Base-by-base conservation (phyloP, 2,888 invertebrate species). In the Eupeodes latifasciatus region DNA sequence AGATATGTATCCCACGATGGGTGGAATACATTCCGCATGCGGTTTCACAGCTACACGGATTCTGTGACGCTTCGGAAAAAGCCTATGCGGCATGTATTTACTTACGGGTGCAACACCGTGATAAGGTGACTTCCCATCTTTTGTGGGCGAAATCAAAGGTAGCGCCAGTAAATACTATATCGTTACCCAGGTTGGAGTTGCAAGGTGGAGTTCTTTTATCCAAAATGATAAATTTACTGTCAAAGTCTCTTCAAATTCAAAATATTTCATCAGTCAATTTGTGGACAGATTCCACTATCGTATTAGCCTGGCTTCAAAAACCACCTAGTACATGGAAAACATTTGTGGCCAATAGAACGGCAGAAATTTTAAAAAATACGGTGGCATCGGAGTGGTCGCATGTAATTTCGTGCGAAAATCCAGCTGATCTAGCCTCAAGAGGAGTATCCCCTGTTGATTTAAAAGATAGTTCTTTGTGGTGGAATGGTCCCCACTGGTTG, bases 41-140 rank as follows among this genome's bases (percentile, higher is more conserved):
- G 2, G 2, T n/a, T 27, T n/a, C 36, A 27, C 53, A 86, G 61
- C 44, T 89, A 55, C 84, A 81, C 71, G 86, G 71, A 10, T 85
- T 89, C 59, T 85, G 81, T 12, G 88, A 85, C 44, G 77, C 89
- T 0, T 88, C 88, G 10, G 83, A 81, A 57, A 77, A 59, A 40
- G 82, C 83, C 49, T 84, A 81, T 40, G 89, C 81, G 9, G 82
- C 79, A 5, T 27, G 36, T 6, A 36, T 85, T 11, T 89, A 79
- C 34, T 14, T 64, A 0, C 72, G 83, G 0, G 34, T 80, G n/a
- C 27, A 61, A 16, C 7, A 11, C 51, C 27, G 27, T 16, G 3
- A 19, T 12, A 51, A n/a, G 5, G 5, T 49, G 1, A 57, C 55
- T 1, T 57, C 57, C 1, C 16, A 44, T 19, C 14, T 83, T 11